These are phyloP conservation scores for Centropyge bicolor DNA, from an alignment of 2,797 vertebrate species.

Conservation along the genomic window DNA sequence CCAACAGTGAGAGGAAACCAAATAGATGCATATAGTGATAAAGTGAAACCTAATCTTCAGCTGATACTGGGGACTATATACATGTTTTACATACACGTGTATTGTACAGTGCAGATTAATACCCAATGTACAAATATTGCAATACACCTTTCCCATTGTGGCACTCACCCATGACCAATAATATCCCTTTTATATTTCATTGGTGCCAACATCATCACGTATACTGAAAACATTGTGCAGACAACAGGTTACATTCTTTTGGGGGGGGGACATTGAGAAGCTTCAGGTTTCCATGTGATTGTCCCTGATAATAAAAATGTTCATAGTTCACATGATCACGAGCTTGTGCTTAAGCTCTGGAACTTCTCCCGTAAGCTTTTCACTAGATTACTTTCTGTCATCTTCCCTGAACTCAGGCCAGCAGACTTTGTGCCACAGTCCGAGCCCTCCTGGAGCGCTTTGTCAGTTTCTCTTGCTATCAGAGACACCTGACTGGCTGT, in stretches of 20 bases:
- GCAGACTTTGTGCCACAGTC: conserved; percentile 48
- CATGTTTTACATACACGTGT: conserved; percentile 52
- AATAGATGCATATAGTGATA: conserved; percentile 28
- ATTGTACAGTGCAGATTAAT: conserved; percentile 63
- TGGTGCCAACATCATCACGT: conserved; percentile 29
- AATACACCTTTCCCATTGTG: conserved; percentile 41
- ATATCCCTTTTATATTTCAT: conserved; percentile 57
- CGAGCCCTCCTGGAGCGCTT: conserved; percentile 37
- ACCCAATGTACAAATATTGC: conserved; percentile 72
- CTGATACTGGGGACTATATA: conserved; percentile 41
- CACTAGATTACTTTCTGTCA: conserved; percentile 84
- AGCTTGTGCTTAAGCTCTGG: conserved; percentile 88
- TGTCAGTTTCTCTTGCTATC: conserved; percentile 24
- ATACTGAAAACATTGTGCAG: conserved; percentile 30
- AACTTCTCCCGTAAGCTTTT: conserved; percentile 94
- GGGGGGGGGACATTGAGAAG: conserved; percentile 10
- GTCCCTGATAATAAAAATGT: conserved; percentile 45
- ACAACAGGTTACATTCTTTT: conserved; percentile 41
- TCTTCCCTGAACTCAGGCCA: conserved; percentile 64
- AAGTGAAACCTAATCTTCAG: conserved; percentile 37
- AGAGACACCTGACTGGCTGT: conserved; percentile 78
- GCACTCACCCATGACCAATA: conserved; percentile 23
- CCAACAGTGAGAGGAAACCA: conserved; percentile 39
- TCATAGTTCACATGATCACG: conserved; percentile 45
- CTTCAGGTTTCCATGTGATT: conserved; percentile 17